Base-by-base conservation (phyloP, 2,888 invertebrate genomes). In the Poecilobothrus nobilitatus region DNA sequence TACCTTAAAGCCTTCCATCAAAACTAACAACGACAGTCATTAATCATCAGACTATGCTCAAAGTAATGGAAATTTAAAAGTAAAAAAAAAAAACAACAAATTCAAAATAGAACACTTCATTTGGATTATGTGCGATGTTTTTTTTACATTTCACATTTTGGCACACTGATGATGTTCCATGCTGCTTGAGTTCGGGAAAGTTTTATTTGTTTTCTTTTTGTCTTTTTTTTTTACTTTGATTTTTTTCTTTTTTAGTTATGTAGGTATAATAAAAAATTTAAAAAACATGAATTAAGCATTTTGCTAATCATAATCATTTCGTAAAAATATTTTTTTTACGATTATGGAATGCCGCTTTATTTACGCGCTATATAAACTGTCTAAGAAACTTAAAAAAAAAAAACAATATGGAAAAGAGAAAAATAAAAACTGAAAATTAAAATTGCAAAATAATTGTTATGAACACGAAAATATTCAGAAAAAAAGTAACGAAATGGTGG, bases 221-320 rank as follows among this genome's bases (percentile, higher is more conserved):
- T 41, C 7, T 15, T 41, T 27, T 2, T 4, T 27, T 27, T 27
- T 27, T 4, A 27, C 27, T 41, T 41, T 41, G 12, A 8, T 8
- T 41, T 8, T 41, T 15, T n/a, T n/a, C n/a, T n/a, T n/a, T n/a
- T n/a, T n/a, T n/a, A n/a, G n/a, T n/a, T n/a, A n/a, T n/a, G n/a
- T n/a, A n/a, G n/a, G n/a, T n/a, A n/a, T 44, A 44, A 9, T 44
- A 15, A 44, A 15, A 44, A 10, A 44, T 12, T 44, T 44, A 44
- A 44, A 12, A 44, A 18, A 53, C 53, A 53, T 53, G 53, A 53
- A 53, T 53, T 53, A 53, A 53, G 53, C 53, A 53, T 53, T 53
- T 53, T 53, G 53, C 53, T 53, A 53, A 53, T 53, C 53, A 53
- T 53, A 53, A 53, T 53, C 53, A 53, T 53, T 53, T 53, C 53